Conservation (phyloP, 2,888 invertebrate genomes). For the Erannis defoliaria region DNA sequence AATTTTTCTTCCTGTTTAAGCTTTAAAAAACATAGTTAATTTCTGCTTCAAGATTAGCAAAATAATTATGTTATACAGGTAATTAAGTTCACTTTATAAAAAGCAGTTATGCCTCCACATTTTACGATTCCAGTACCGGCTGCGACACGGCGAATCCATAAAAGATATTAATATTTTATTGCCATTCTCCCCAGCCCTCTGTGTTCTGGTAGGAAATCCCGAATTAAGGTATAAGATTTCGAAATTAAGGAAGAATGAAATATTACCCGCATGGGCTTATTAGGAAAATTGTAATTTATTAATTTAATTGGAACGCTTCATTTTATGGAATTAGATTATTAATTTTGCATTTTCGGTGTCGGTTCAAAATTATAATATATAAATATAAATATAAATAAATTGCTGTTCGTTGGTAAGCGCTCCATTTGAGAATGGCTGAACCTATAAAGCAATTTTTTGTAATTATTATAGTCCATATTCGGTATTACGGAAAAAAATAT, state of each 20-base stretch:
- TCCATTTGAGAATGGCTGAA: too few relatives aligned
- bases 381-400: too few relatives aligned
- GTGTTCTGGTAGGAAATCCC: conserved; percentile 7
- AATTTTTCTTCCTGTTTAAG: too few relatives aligned
- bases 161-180: conserved; percentile 36
- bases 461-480: too few relatives aligned
- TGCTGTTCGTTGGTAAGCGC: too few relatives aligned
- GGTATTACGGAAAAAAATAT: too few relatives aligned
- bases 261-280: conserved; percentile 5
- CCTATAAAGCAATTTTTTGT: too few relatives aligned
- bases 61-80: conserved; percentile 7
- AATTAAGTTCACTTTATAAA: conserved; percentile 26
- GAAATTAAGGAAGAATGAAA: conserved; percentile 19
- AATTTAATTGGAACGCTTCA: not conserved
- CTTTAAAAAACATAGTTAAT: too few relatives aligned
- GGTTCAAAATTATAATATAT: too few relatives aligned
- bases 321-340: too few relatives aligned
- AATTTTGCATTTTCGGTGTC: too few relatives aligned
- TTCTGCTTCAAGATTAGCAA: not conserved
- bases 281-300: conserved; percentile 12
- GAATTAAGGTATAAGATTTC: conserved; percentile 18
- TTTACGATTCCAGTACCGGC: conserved; percentile 30
- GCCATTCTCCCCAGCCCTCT: conserved; percentile 17
- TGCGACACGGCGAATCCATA: conserved; percentile 26
- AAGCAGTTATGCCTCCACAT: conserved; percentile 19